These are phyloP conservation scores for Hyles lineata DNA, from an alignment of 2,888 invertebrate species.

Conservation along the genomic window DNA sequence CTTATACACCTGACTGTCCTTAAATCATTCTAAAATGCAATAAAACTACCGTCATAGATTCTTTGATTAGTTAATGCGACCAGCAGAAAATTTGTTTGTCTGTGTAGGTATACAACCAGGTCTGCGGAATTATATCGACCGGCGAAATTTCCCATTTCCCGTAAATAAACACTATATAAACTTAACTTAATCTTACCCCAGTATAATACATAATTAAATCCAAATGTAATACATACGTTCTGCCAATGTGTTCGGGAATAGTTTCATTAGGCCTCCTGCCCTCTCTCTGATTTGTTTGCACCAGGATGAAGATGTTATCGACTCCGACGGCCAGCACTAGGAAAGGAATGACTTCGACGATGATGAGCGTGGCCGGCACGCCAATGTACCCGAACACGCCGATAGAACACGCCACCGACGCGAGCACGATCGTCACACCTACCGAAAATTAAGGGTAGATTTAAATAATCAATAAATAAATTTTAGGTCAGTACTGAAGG, in stretches of 20 bases:
- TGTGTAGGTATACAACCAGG: too few relatives aligned
- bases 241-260: slow-evolving; percentile 94
- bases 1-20: too few relatives aligned
- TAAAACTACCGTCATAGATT: too few relatives aligned
- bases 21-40: too few relatives aligned
- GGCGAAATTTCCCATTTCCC: too few relatives aligned
- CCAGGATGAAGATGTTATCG: slow-evolving; percentile 99
- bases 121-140: too few relatives aligned
- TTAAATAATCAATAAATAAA: too few relatives aligned
- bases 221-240: slow-evolving; percentile 80
- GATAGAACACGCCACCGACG: slow-evolving; percentile 96
- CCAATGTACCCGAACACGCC: slow-evolving; percentile 96
- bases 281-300: slow-evolving; percentile 96
- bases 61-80: too few relatives aligned
- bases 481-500: too few relatives aligned
- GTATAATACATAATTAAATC: background rate
- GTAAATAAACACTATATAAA: too few relatives aligned
- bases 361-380: slow-evolving; percentile 96
- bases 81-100: too few relatives aligned
- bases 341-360: slow-evolving; percentile 99
- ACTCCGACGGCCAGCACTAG: slow-evolving; percentile 98
- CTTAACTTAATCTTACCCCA: background rate
- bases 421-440: slow-evolving; percentile 96
- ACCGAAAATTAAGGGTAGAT: slow-evolving; percentile 75
- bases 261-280: slow-evolving; percentile 89